Conservation (phyloP, 1,140 invertebrate genomes). For the Atta colombica region DNA sequence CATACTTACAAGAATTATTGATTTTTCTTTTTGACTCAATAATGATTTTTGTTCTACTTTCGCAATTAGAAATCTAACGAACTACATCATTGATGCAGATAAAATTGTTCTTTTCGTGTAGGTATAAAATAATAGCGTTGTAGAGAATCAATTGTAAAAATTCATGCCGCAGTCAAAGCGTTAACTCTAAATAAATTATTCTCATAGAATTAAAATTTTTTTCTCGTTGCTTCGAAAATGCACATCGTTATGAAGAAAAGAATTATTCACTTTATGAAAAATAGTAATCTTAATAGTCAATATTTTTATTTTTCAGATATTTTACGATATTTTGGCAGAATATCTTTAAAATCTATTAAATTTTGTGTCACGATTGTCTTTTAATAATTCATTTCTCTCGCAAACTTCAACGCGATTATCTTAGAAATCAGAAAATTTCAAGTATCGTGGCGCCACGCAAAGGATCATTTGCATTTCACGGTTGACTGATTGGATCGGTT, state of each 20-base stretch:
- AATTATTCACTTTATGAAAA: background rate
- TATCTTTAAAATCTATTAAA: background rate
- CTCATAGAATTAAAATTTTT: background rate
- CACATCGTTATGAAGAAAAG: background rate
- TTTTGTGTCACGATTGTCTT: background rate
- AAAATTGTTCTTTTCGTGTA: too few species aligned
- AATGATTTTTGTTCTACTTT: too few species aligned
- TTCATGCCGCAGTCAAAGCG: too few species aligned
- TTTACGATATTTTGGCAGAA: background rate
- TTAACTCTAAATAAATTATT: background rate
- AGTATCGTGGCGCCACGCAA: conserved; percentile 14
- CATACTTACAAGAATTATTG: too few species aligned
- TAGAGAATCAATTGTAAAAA: background rate
- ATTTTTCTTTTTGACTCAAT: too few species aligned
- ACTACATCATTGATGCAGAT: too few species aligned
- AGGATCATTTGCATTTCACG: conserved; percentile 21
- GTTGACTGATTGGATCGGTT: conserved; percentile 29
- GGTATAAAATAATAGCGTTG: too few species aligned
- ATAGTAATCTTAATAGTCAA: too few species aligned
- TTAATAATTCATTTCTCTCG: background rate
- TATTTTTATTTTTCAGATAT: background rate
- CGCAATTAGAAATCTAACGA: too few species aligned
- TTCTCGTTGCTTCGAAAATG: background rate
- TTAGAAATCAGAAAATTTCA: background rate
- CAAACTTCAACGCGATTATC: background rate